Conservation (phyloP, 2,797 vertebrate genomes). For the Alectoris magna region DNA sequence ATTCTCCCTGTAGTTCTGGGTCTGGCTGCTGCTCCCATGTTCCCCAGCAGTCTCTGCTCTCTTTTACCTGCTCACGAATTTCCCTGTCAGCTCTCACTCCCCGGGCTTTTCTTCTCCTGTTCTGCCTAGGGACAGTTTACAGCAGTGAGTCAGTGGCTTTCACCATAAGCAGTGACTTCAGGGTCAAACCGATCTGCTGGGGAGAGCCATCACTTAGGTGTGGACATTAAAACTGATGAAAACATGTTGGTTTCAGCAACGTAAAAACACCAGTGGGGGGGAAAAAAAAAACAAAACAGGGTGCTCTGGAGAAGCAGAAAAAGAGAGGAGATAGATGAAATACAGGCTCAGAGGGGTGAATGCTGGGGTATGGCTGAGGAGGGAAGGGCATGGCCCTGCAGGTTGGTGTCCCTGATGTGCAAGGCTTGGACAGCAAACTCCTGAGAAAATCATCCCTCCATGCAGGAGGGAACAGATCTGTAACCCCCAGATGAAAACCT, state of each 20-base stretch:
- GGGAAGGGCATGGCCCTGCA: background rate
- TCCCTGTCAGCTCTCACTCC: background rate
- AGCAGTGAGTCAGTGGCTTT: background rate
- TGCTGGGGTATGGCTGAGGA: fast-evolving
- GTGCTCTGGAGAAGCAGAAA: background rate
- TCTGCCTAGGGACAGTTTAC: background rate
- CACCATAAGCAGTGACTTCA: background rate
- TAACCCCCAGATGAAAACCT: background rate
- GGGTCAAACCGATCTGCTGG: background rate
- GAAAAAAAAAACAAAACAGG: background rate
- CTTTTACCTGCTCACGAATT: background rate
- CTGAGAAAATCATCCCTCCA: background rate
- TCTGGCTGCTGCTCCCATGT: fast-evolving
- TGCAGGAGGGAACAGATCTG: background rate
- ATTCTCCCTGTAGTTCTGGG: background rate
- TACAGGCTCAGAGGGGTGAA: fast-evolving
- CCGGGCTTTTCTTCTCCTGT: background rate
- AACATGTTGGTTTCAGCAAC: background rate
- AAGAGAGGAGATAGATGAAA: background rate
- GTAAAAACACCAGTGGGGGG: background rate
- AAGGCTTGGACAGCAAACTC: background rate
- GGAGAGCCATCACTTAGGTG: background rate
- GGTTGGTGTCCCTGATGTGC: background rate
- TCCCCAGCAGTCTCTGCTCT: background rate
- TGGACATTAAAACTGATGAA: fast-evolving